A percentile compares a stretch with the other conserved stretches of the same genome.
phyloP scores from a whole-genome alignment of 2,888 invertebrate genomes.

The Bellardia pandia region DNA sequence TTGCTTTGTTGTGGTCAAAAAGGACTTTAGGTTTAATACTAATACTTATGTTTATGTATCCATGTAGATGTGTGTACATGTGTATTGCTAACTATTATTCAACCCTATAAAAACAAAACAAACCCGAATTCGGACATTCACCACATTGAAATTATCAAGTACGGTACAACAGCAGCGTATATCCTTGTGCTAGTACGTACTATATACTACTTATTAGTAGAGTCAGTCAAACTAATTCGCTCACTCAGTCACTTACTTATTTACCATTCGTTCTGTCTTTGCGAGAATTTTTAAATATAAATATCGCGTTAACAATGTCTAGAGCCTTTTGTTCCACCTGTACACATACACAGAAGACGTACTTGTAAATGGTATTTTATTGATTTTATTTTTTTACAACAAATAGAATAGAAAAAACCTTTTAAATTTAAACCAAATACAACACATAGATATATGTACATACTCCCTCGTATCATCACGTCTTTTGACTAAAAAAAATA shows the following conservation, averaged over 20 bases:
- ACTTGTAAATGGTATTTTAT: constrained; percentile 47
- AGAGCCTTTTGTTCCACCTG: constrained; percentile 14
- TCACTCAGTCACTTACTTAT: constrained; percentile 14
- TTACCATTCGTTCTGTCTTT: neutral
- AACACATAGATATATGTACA: no score
- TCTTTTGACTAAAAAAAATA: no score
- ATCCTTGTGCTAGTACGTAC: neutral
- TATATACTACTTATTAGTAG: neutral
- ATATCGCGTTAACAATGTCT: constrained; percentile 19
- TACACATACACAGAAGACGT: neutral
- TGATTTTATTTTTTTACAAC: constrained; percentile 52
- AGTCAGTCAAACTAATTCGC: constrained; percentile 12
- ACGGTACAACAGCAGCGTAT: neutral
- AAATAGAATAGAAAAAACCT: neutral
- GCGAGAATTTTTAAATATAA: constrained; percentile 24
- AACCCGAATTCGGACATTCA: constrained; percentile 19
- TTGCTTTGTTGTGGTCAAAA: constrained; percentile 46
- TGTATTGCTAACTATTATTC: neutral
- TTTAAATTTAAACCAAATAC: neutral
- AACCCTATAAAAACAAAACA: constrained; percentile 18
- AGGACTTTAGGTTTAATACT: neutral
- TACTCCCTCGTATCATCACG: no score
- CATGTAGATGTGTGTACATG: neutral
- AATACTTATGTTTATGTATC: neutral
- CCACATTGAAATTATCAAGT: constrained; percentile 32